Base-by-base conservation (phyloP, 2,888 invertebrate species). In the Patella pellucida region DNA sequence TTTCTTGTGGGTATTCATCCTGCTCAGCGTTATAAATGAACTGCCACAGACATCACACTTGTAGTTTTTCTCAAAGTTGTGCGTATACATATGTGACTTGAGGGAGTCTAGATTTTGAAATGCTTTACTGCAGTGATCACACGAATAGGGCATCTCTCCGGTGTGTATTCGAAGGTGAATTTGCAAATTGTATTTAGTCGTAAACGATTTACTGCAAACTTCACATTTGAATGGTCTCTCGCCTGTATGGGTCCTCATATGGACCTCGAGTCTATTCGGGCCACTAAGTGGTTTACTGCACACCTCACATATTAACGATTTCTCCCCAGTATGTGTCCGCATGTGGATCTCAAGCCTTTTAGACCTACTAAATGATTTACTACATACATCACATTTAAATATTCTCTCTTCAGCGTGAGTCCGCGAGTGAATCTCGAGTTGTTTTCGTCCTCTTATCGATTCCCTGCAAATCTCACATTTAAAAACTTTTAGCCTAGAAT, bases 351-450 rank as follows among this genome's bases (percentile, higher is more conserved):
- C 19, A 12, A 76, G 69, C 50, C 56, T 72, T n/a, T 31, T 19
- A n/a, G 50, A 11, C 15, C 11, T 14, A 67, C 19, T 23, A 68
- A 70, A 76, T 12, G 52, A 41, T 67, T 72, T 72, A 68, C 54
- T 69, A 69, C 76, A 76, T n/a, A 52, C 69, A n/a, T 27, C 69
- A 69, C 76, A 76, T 23, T 52, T 72, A 16, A 71, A 75, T 7
- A 15, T 50, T n/a, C 23, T 62, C 62, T 62, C 23, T 62, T 62
- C 7, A 12, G 12, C 9, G 11, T 62, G 62, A 14, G 23, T 19
- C 14, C 14, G 19, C 19, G 23, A 12, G 23, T 62, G 62, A 11
- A 19, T 62, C 12, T 12, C 19, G 68, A n/a, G 67, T 3, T 5
- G 19, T 19, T 23, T 12, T 23, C 23, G 19, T 62, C 19, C 23